phyloP scores from a whole-genome alignment of 2,113 vertebrate species.

The Ellobius talpinus region DNA sequence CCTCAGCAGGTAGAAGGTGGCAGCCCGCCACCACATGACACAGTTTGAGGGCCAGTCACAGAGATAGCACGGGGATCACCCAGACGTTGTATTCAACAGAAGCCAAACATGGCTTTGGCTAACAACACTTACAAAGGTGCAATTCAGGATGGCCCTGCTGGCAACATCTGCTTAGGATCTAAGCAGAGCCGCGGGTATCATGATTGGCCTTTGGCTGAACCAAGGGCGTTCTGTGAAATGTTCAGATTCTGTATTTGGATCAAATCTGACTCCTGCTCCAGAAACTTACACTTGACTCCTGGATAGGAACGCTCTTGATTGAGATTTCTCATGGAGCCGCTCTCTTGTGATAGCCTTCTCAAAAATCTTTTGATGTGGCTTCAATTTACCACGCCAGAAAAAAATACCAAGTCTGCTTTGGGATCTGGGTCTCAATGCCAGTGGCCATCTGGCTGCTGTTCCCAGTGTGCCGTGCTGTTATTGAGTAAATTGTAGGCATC shows the following conservation, averaged over 20 bases:
- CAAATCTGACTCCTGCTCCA: background rate
- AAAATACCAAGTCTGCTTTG: background rate
- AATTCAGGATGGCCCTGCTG: background rate
- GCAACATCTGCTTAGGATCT: background rate
- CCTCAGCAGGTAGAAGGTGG: too few species aligned
- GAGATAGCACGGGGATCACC: background rate
- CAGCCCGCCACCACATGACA: background rate
- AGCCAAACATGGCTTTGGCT: background rate
- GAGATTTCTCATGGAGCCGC: too few species aligned
- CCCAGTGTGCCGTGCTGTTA: background rate
- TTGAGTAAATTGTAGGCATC: background rate
- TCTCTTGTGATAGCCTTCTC: background rate
- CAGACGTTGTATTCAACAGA: background rate
- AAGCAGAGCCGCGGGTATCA: background rate
- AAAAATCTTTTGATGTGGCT: background rate
- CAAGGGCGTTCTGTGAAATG: background rate
- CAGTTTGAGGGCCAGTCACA: background rate
- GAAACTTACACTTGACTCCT: background rate
- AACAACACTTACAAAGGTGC: background rate
- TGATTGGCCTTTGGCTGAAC: background rate
- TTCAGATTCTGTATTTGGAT: background rate
- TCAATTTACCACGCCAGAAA: background rate
- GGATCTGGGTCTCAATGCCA: background rate
- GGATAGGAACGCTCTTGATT: background rate
- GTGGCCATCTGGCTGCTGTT: background rate